Evolutionary conservation across 2,113 vertebrate genomes (phyloP).

Genomic region (Saguinus imperator): DNA sequence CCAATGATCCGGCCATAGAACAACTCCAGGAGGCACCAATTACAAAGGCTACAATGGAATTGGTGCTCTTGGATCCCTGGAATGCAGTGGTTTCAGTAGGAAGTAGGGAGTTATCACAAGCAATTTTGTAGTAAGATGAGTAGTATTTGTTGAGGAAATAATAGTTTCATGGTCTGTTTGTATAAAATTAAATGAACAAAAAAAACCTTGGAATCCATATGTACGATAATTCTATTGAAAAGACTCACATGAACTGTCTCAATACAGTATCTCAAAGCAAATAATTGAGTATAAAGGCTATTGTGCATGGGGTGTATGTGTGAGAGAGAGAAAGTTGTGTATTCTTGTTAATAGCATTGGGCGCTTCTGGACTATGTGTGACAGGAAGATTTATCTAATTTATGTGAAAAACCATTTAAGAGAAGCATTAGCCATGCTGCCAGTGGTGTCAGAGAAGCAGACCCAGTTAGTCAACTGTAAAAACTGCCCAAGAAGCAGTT

Average conservation of each 20-base stretch:
- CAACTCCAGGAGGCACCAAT: background rate
- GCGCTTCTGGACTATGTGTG: background rate
- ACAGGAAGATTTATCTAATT: background rate
- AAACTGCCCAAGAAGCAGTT: background rate
- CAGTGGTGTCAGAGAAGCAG: too few species aligned
- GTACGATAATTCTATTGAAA: background rate
- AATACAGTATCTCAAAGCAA: background rate
- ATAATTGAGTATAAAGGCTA: background rate
- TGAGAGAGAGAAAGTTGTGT: background rate
- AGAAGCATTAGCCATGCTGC: background rate
- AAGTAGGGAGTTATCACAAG: background rate
- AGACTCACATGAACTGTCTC: background rate
- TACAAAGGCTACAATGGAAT: background rate
- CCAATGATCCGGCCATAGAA: background rate
- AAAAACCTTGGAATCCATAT: background rate
- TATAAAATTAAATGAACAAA: background rate
- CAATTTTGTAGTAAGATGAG: background rate
- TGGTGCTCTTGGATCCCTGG: rapidly evolving
- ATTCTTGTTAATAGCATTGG: background rate
- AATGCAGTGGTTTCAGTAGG: background rate
- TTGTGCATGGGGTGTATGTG: rapidly evolving
- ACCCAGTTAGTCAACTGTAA: background rate
- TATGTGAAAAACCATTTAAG: background rate
- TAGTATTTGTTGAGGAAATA: background rate
- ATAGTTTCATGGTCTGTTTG: background rate